Conservation (phyloP, 2,113 vertebrate genomes). For the Origma solitaria region DNA sequence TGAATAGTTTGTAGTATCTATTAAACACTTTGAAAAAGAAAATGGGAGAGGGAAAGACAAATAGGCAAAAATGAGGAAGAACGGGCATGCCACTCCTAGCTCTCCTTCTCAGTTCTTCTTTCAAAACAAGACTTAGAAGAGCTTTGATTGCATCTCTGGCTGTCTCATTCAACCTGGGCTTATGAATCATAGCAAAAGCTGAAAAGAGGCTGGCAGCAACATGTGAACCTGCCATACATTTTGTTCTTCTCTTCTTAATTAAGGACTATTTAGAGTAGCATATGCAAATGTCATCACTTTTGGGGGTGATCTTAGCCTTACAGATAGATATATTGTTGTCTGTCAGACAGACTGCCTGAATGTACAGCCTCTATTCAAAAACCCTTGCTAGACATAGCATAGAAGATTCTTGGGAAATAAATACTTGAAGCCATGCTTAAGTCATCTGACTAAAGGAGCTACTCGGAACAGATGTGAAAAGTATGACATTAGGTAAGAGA, state of each 20-base stretch:
- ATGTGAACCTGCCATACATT: background rate
- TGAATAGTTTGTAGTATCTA: background rate
- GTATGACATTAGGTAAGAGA: background rate
- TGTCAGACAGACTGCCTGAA: background rate
- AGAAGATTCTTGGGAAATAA: background rate
- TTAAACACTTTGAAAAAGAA: background rate
- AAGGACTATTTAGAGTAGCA: background rate
- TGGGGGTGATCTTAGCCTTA: background rate
- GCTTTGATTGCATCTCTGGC: conserved; percentile 32
- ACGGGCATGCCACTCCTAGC: background rate
- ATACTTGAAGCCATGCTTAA: background rate
- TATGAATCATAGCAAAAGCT: conserved; percentile 30
- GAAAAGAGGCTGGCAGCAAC: conserved; percentile 17
- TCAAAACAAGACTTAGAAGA: conserved; percentile 37
- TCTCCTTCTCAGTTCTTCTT: background rate
- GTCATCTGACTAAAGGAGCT: background rate
- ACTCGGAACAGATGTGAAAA: background rate
- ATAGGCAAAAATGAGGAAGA: background rate
- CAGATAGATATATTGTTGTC: background rate
- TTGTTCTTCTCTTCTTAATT: conserved; percentile 48
- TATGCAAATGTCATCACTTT: conserved; percentile 24
- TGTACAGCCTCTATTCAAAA: background rate
- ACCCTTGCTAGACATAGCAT: background rate
- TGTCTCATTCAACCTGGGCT: background rate
- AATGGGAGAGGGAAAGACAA: background rate